Evolutionary conservation across 2,113 vertebrate species (phyloP), one percentile per base, ranked within the genome.

Genomic region (Halichoeres trimaculatus): DNA sequence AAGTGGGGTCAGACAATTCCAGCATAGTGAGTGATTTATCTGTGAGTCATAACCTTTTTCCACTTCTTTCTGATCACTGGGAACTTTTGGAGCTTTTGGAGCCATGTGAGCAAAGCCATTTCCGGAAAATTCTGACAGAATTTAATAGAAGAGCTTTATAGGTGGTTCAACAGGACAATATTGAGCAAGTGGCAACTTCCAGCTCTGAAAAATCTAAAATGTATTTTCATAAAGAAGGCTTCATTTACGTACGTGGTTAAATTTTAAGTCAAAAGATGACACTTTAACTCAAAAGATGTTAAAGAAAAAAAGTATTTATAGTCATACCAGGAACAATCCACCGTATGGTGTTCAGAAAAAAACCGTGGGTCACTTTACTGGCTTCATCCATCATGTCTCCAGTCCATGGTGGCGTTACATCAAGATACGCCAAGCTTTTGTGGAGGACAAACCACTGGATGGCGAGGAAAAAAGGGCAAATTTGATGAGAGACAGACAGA

Each of bases 21-120:
- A 57, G 35, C 56, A 63, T 66, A 64, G 68, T 70, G 50, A 81
- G 67, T 75, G 45, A 77, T 78, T 58, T 81, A 80, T 71, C 53
- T 58, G n/a, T 36, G 47, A 59, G 56, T 63, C 70, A 70, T 38
- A 64, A 74, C 78, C 48, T 78, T 70, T 34, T 41, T 76, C 43
- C 26, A 40, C 41, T 78, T 72, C 22, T 58, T 41, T 78, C 53
- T 78, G 59, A 80, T 84, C 67, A 68, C 12, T 59, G 13, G 30
- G 22, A 82, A 70, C 19, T 64, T 76, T 72, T 30, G 8, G 40
- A 66, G 61, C 50, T 60, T 57, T 81, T 55, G 6, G 43, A 77
- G 36, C 22, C 62, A 43, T 53, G 16, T 64, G 58, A 68, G 60
- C 52, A 68, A 75, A 81, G 70, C 59, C 12, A 76, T 82, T 85